Conservation (phyloP, 2,888 invertebrate species). For the Podabrus alpinus region DNA sequence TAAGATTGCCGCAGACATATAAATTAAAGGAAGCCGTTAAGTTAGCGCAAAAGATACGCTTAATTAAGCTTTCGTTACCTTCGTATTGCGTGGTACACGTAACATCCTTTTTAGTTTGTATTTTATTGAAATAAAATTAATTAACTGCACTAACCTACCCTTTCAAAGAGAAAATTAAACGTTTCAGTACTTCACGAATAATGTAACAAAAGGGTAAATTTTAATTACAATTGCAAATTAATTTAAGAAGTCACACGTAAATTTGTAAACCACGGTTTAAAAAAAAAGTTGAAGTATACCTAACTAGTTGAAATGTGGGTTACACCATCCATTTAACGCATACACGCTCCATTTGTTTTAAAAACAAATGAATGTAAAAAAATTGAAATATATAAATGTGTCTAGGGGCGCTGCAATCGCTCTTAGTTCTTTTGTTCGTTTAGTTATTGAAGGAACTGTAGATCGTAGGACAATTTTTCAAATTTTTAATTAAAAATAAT, state of each 20-base stretch:
- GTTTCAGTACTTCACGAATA: neutral
- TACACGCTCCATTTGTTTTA: neutral
- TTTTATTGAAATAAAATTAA: neutral
- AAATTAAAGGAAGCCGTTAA: neutral
- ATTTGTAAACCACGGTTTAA: neutral
- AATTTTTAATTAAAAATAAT: no score
- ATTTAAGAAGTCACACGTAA: neutral
- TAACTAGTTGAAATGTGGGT: neutral
- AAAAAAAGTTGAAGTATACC: neutral
- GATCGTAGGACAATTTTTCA: no score
- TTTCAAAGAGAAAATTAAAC: neutral
- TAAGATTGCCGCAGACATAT: neutral
- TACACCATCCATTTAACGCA: neutral
- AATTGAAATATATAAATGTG: neutral
- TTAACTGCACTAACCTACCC: neutral
- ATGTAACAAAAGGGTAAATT: neutral
- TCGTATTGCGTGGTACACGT: neutral
- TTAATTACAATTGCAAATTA: neutral
- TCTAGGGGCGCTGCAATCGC: neutral
- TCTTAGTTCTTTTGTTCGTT: neutral
- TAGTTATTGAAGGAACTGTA: neutral
- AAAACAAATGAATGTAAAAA: neutral
- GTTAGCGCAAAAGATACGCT: neutral
- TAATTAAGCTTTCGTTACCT: neutral
- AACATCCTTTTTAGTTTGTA: neutral